phyloP scores from a whole-genome alignment of 2,797 vertebrate species.

The Squalus acanthias region DNA sequence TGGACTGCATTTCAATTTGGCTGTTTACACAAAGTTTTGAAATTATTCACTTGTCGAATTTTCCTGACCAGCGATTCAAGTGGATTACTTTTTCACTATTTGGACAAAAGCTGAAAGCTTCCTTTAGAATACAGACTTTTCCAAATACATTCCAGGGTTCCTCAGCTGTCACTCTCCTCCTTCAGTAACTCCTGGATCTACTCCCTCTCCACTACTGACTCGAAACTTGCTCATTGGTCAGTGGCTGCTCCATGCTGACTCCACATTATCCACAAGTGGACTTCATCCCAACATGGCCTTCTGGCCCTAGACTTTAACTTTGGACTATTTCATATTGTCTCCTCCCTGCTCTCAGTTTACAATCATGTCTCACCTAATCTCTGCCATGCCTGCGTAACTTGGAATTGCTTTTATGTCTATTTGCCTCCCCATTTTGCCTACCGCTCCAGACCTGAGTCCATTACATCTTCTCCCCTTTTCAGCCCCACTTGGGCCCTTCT shows the following conservation, averaged over 20 bases:
- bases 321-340: background rate
- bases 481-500: background rate
- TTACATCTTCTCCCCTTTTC: background rate
- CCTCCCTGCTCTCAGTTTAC: background rate
- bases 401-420: too few species aligned
- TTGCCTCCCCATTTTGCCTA: too few species aligned
- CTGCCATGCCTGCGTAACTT: background rate
- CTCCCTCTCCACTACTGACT: background rate
- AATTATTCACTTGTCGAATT: background rate
- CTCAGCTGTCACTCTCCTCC: background rate
- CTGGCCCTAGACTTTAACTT: background rate
- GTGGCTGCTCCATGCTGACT: too few species aligned
- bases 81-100: background rate
- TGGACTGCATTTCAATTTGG: background rate
- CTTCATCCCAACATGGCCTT: background rate
- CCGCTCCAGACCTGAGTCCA: background rate
- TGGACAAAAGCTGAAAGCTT: background rate
- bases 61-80: background rate
- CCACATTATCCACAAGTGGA: background rate
- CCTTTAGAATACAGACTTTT: background rate
- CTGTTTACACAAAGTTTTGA: background rate
- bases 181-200: background rate
- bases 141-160: background rate
- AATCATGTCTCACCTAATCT: background rate
- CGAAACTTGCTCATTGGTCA: background rate